A percentile compares a stretch with the other conserved stretches of the same genome.
phyloP scores from a whole-genome alignment of 2,888 invertebrate species.

The Acleris laterana region DNA sequence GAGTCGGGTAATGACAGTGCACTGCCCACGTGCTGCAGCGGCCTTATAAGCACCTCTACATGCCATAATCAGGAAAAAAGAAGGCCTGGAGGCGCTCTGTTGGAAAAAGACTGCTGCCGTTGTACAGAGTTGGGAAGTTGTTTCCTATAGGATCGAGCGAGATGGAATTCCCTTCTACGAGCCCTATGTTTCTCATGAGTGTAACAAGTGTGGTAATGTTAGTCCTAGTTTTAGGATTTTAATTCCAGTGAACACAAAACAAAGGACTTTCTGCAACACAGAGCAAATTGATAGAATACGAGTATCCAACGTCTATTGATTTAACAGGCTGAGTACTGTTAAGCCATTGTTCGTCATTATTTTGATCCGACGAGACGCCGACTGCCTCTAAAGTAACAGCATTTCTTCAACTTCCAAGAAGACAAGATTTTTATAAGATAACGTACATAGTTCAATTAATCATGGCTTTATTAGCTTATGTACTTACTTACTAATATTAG shows the following conservation, averaged over 20 bases:
- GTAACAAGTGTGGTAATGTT: not conserved
- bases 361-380: constrained; percentile 17
- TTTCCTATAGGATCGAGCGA: too few species aligned
- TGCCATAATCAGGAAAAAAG: too few species aligned
- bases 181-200: too few species aligned
- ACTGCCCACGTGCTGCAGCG: too few species aligned
- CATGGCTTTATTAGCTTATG: not conserved
- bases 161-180: too few species aligned
- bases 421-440: not conserved
- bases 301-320: constrained; percentile 18
- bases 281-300: constrained; percentile 28
- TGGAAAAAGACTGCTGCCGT: too few species aligned
- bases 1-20: too few species aligned
- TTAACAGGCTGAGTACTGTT: constrained; percentile 10
- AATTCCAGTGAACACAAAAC: constrained; percentile 2
- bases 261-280: constrained; percentile 18
- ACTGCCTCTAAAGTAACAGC: not conserved
- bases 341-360: constrained; percentile 9
- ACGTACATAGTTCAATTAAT: constrained; percentile 4
- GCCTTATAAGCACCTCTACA: too few species aligned
- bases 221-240: not conserved
- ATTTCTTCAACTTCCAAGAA: not conserved
- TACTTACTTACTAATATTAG: constrained; percentile 1
- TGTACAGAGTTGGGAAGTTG: too few species aligned
- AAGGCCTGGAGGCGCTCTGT: too few species aligned